Percentiles rank a stretch among this genome's conserved stretches.
These are phyloP conservation scores for Ceratosolen fusciceps DNA, from an alignment of 1,140 invertebrate genomes.

Conservation along the genomic window DNA sequence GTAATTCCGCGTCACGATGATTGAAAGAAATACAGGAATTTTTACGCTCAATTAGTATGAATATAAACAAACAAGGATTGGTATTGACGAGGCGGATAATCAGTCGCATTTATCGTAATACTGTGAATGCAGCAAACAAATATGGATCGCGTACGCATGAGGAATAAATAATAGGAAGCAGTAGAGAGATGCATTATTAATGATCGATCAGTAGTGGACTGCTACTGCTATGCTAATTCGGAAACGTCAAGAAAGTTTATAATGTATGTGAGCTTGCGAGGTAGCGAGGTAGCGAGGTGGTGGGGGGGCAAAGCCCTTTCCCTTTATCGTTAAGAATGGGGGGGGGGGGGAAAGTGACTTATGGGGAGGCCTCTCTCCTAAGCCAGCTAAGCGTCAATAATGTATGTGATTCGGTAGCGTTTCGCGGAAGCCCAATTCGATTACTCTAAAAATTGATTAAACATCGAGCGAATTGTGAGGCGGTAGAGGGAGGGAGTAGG, in stretches of 20 bases:
- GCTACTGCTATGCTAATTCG: not conserved
- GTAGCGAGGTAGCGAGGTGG: no score
- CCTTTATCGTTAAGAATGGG: not conserved
- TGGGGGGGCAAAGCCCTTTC: not conserved
- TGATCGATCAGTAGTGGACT: not conserved
- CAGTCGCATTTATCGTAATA: no score
- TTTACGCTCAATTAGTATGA: not conserved
- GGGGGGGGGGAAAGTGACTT: not conserved
- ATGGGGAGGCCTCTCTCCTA: not conserved
- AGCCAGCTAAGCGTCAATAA: not conserved
- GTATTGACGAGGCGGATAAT: not conserved
- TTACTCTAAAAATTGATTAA: slow-evolving; percentile 1
- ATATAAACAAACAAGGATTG: not conserved
- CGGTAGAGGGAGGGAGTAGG: not conserved
- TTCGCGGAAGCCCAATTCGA: not conserved
- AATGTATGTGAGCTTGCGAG: no score
- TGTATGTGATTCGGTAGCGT: not conserved
- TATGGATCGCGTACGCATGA: not conserved
- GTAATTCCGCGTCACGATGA: no score
- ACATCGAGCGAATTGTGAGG: not conserved
- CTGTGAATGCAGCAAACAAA: not conserved
- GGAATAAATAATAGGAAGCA: not conserved
- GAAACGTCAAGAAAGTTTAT: not conserved
- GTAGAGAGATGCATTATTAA: no score
- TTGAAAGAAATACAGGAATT: not conserved